Evolutionary conservation across 2,888 invertebrate genomes (phyloP), one percentile per base, ranked within the genome.

Genomic region (Ectobius pallidus): DNA sequence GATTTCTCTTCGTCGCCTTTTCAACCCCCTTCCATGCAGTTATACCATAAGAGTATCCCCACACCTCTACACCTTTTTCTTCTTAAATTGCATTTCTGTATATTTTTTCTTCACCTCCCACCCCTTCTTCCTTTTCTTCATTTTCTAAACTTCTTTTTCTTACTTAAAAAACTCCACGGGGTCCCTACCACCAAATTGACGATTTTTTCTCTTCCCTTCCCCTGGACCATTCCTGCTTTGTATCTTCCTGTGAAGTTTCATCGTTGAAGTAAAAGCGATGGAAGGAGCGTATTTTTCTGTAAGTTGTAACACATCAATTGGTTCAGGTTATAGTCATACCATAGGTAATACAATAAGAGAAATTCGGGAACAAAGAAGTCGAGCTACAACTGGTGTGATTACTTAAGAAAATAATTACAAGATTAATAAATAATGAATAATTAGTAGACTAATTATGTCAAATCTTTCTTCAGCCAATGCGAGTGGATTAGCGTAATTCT

Each of bases 141-240:
- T 72, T 69, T 70, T 67, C 58, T 58, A 67, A 61, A 77, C 77
- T 74, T 77, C 77, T 76, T 77, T 77, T 76, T 77, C 76, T 77
- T 76, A 76, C 76, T 77, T 77, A 77, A 76, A 76, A 73, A 70
- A 69, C 71, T 55, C 63, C 71, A 42, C 34, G 65, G 74, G 69
- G 71, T 55, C 27, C 44, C 65, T 52, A 73, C 68, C 69, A 69
- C 70, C 71, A 72, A 73, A 75, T 73, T 73, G 75, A 68, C 73
- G 71, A 72, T 75, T 75, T 73, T 74, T 69, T 73, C 44, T 32
- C 49, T 49, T 67, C 42, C 49, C 34, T 58, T 42, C 25, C 69
- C 18, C 22, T 65, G 39, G 42, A 34, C 22, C 69, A 32, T 42
- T 69, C 42, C 27, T 58, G 32, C 69, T 42, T 69, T 18, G 30